Evolutionary conservation across 2,797 vertebrate genomes (phyloP).

Genomic region (Falco concolor): DNA sequence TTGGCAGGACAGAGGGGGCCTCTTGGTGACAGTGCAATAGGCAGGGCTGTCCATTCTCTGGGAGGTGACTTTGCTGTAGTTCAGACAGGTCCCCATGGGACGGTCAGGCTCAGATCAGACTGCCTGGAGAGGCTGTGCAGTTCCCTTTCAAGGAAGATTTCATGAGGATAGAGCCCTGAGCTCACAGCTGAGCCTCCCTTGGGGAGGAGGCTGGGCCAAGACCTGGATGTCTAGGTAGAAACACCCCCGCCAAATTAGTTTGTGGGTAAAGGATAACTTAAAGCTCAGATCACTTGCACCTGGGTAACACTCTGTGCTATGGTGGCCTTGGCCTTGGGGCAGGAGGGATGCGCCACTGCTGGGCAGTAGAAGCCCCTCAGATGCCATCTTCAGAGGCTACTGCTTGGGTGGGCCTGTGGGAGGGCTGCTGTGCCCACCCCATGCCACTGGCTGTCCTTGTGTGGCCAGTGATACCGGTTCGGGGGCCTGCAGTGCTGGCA

Average conservation of each 20-base stretch:
- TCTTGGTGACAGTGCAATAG: background rate
- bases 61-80: background rate
- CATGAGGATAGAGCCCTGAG: background rate
- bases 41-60: background rate
- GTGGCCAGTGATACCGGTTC: background rate
- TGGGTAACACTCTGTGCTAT: fast-evolving
- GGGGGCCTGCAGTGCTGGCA: fast-evolving
- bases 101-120: background rate
- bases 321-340: background rate
- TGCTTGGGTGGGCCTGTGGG: background rate
- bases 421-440: fast-evolving
- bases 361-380: background rate
- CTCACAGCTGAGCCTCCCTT: background rate
- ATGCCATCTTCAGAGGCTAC: background rate
- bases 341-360: background rate
- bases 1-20: background rate
- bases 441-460: background rate
- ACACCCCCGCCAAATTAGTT: background rate
- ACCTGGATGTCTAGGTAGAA: background rate
- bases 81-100: background rate
- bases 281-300: background rate
- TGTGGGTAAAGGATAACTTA: background rate
- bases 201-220: background rate
- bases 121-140: background rate
- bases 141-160: background rate